Evolutionary conservation across 92 coral and sea anemone genomes (phyloP).

Genomic region (Epizoanthus rinbou): DNA sequence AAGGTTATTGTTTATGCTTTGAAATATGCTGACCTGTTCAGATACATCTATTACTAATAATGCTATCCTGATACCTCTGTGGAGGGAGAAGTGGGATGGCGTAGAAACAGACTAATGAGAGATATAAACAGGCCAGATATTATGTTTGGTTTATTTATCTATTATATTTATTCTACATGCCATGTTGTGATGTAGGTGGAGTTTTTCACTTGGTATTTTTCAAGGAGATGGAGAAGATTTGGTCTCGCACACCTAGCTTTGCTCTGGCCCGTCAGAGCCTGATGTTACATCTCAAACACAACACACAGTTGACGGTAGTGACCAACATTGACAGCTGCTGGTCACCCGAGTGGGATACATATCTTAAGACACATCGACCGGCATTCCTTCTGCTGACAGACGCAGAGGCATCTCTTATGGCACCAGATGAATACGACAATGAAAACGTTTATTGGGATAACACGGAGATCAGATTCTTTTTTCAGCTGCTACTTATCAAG

Average conservation of each 20-base stretch:
- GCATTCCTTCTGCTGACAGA: slow-evolving; percentile 22
- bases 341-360: slow-evolving; percentile 21
- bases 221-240: slow-evolving; percentile 30
- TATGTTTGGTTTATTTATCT: too few species aligned
- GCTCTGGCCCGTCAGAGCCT: slow-evolving; percentile 42
- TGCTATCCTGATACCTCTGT: too few species aligned
- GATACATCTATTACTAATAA: too few species aligned
- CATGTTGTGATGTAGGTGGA: slow-evolving; percentile 11
- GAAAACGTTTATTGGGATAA: background rate
- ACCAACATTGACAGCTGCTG: slow-evolving; percentile 24
- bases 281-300: slow-evolving; percentile 13
- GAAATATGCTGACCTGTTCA: too few species aligned
- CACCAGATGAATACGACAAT: too few species aligned
- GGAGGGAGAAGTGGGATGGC: too few species aligned
- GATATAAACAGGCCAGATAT: too few species aligned
- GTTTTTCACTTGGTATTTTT: slow-evolving; percentile 28
- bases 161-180: too few species aligned
- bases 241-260: background rate
- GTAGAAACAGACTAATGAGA: too few species aligned
- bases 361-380: slow-evolving; percentile 24
- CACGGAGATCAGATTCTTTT: too few species aligned
- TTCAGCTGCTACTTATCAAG: slow-evolving; percentile 6
- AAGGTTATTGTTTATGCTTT: too few species aligned
- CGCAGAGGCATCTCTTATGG: background rate
- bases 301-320: slow-evolving; percentile 31